phyloP scores from a whole-genome alignment of 53 echinoderm and acorn worm species.

The Stichopus horrens region DNA sequence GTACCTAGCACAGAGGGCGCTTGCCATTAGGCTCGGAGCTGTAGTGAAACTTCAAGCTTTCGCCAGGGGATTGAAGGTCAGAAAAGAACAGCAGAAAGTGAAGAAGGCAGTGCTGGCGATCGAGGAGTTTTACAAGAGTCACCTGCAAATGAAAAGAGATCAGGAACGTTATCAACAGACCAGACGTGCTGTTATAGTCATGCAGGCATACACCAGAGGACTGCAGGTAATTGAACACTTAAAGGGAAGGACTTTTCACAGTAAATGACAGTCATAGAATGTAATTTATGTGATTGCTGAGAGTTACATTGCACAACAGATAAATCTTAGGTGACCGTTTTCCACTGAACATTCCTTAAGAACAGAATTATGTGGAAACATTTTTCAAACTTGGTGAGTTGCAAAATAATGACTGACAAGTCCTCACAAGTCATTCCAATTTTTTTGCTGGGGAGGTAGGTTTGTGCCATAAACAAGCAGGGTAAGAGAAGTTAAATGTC shows the following conservation, averaged over 20 bases:
- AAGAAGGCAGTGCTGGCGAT: constrained; percentile 43
- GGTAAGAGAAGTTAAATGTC: no score
- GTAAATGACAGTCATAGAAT: no score
- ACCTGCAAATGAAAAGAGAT: constrained; percentile 15
- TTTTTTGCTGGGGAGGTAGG: no score
- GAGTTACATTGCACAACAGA: no score
- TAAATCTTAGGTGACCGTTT: no score
- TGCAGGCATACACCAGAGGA: constrained; percentile 68
- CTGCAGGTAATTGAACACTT: neutral
- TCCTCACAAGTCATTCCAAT: no score
- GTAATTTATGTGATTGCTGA: no score
- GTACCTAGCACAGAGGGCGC: constrained; percentile 30
- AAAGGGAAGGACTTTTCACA: neutral
- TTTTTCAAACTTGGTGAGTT: no score
- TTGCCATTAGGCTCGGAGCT: neutral
- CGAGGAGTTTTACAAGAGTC: constrained; percentile 26
- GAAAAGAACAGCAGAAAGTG: constrained; percentile 40
- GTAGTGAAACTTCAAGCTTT: constrained; percentile 48
- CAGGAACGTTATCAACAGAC: constrained; percentile 14
- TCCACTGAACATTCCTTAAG: no score
- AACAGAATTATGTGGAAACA: no score
- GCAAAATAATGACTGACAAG: no score
- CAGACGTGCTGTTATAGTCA: constrained; percentile 52
- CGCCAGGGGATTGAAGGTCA: constrained; percentile 45
- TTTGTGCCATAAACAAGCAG: no score